Conservation (phyloP, 2,113 vertebrate genomes). For the Monopterus albus region DNA sequence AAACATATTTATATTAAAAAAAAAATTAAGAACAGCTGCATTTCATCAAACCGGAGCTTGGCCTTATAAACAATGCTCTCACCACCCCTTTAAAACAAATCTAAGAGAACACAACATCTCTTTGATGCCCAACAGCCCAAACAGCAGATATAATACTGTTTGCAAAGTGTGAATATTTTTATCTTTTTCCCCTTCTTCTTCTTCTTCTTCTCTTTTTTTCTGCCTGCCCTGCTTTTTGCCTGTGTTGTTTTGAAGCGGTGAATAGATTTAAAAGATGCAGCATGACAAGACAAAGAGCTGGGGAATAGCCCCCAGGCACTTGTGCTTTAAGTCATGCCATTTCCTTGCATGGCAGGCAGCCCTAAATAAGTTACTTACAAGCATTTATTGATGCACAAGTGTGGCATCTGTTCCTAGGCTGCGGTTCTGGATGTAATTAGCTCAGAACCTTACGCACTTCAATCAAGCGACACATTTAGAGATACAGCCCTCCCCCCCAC, state of each 20-base stretch:
- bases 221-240: conserved; percentile 78
- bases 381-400: conserved; percentile 86
- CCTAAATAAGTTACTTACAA: conserved; percentile 87
- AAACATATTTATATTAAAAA: conserved; percentile 80
- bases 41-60: conserved; percentile 74
- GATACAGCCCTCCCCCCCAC: conserved; percentile 47
- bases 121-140: conserved; percentile 74
- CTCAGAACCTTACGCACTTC: conserved; percentile 80
- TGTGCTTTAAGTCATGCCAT: conserved; percentile 85
- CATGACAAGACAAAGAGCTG: conserved; percentile 85
- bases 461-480: conserved; percentile 80
- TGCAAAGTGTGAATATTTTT: conserved; percentile 82
- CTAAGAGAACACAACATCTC: conserved; percentile 60
- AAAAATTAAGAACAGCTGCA: conserved; percentile 73
- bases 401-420: conserved; percentile 83
- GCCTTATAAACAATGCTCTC: conserved; percentile 62
- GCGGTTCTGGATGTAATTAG: conserved; percentile 81
- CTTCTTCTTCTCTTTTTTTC: conserved; percentile 37
- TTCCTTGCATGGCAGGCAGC: conserved; percentile 84
- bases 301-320: conserved; percentile 78
- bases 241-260: conserved; percentile 81
- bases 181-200: conserved; percentile 55
- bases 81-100: conserved; percentile 69
- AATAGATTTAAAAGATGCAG: conserved; percentile 85
- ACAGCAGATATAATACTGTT: conserved; percentile 73